Conservation (phyloP, 2,797 vertebrate genomes). For the Heteromormyrus szaboi region DNA sequence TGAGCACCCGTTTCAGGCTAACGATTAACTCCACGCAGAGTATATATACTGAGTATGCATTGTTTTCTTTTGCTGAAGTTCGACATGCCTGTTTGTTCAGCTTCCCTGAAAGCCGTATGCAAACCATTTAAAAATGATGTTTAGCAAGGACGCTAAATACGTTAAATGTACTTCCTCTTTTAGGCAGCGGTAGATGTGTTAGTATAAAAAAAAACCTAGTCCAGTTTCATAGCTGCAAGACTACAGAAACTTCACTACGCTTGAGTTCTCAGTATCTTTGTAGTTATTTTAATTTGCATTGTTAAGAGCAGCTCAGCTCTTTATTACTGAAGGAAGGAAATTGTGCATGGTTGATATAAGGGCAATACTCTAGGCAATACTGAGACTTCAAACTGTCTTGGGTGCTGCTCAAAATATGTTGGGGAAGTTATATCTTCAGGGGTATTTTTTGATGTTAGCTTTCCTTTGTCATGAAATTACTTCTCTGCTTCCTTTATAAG, state of each 20-base stretch:
- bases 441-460: neutral
- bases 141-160: neutral
- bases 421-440: neutral
- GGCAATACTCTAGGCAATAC: neutral
- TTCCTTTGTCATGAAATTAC: neutral
- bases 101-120: neutral
- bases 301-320: neutral
- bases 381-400: neutral
- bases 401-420: neutral
- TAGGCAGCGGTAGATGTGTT: neutral
- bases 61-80: neutral
- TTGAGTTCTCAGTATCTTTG: neutral
- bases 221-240: neutral
- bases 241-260: neutral
- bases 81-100: neutral
- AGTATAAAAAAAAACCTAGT: neutral
- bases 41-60: neutral
- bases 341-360: neutral
- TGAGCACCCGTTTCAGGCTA: neutral
- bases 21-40: neutral
- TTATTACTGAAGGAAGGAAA: neutral
- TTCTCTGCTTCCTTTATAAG: neutral
- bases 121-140: neutral
- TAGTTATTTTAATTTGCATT: neutral
- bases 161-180: neutral